Conservation (phyloP, 2,113 vertebrate genomes). For the Saccopteryx bilineata region DNA sequence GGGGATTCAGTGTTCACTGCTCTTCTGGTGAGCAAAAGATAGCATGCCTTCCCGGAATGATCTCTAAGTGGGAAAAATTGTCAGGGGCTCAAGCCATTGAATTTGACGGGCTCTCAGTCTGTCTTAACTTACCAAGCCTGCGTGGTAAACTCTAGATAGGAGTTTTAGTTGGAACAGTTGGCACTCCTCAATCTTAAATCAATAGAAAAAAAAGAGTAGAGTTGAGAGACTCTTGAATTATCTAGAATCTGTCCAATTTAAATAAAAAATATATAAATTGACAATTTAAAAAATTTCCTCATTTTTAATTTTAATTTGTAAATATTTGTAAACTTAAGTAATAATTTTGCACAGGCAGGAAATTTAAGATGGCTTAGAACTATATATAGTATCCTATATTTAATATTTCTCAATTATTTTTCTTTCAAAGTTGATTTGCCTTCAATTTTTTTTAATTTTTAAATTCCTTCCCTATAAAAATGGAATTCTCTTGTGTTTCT, state of each 20-base stretch:
- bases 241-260: neutral
- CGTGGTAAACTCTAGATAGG: neutral
- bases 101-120: neutral
- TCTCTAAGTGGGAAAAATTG: neutral
- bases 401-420: neutral
- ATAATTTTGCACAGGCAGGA: neutral
- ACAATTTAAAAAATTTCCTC: neutral
- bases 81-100: neutral
- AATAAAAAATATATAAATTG: neutral
- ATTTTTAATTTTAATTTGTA: neutral
- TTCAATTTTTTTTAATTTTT: neutral
- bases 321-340: slow-evolving; percentile 3
- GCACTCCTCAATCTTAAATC: no score
- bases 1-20: neutral
- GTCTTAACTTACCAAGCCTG: neutral
- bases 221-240: neutral
- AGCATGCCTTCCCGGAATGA: neutral
- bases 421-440: neutral
- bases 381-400: neutral
- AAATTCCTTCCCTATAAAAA: neutral
- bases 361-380: neutral
- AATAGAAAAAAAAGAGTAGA: neutral
- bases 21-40: neutral
- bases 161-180: neutral
- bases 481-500: neutral